Evolutionary conservation across 2,113 vertebrate species (phyloP).

Genomic region (Actinemys pallida): DNA sequence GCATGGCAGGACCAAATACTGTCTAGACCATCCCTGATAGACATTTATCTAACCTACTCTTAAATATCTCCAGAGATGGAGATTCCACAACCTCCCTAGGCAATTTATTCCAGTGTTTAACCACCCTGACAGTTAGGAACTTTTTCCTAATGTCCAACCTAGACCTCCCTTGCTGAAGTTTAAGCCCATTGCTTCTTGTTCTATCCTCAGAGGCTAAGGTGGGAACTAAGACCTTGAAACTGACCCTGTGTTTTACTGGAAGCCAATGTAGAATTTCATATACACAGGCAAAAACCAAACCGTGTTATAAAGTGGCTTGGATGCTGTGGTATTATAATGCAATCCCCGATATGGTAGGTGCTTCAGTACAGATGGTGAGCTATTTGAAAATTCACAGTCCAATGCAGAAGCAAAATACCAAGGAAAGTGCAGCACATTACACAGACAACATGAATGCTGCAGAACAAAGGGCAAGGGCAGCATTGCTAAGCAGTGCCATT

Average conservation of each 20-base stretch:
- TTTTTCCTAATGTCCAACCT: no score
- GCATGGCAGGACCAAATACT: no score
- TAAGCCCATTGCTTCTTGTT: no score
- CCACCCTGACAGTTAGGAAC: no score
- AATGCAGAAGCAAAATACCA: not conserved
- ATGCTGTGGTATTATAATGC: not conserved
- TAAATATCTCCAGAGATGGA: no score
- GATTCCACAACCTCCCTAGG: no score
- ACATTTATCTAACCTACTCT: no score
- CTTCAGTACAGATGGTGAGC: not conserved
- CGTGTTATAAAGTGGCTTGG: not conserved
- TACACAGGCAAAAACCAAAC: not conserved
- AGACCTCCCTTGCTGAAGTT: no score
- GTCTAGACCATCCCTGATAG: no score
- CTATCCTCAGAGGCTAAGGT: no score
- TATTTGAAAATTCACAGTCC: not conserved
- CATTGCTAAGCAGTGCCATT: not conserved
- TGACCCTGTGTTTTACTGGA: fast-evolving
- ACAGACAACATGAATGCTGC: not conserved
- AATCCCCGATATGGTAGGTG: fast-evolving
- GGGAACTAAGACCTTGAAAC: not conserved
- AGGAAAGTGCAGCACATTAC: no score
- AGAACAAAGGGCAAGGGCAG: not conserved
- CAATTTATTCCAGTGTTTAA: no score
- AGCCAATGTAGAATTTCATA: not conserved